Percentiles rank a stretch among this genome's conserved stretches.
phyloP scores from a whole-genome alignment of 23 tunicate species.

The Trididemnum clinides region DNA sequence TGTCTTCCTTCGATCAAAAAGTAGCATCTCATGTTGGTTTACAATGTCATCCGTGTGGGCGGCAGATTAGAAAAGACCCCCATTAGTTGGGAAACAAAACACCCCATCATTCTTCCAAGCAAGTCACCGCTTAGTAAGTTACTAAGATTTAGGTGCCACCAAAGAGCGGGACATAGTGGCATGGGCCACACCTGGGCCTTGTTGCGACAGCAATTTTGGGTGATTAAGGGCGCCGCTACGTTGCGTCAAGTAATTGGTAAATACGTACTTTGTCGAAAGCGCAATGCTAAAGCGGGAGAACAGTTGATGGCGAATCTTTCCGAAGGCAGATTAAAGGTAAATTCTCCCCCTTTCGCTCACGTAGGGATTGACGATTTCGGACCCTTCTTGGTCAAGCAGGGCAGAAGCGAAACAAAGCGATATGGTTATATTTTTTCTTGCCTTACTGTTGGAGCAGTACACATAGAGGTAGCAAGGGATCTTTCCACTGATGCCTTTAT shows the following conservation, averaged over 20 bases:
- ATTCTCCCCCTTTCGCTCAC: conserved; percentile 27
- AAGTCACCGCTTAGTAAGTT: too few species aligned
- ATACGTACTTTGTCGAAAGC: conserved; percentile 37
- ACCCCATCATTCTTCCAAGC: too few species aligned
- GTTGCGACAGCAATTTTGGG: conserved; percentile 53
- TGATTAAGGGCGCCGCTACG: conserved; percentile 32
- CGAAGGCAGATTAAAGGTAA: background rate
- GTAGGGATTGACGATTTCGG: conserved; percentile 49
- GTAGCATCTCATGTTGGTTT: too few species aligned
- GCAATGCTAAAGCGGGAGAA: conserved; percentile 16
- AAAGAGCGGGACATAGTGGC: conserved; percentile 23
- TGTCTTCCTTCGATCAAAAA: too few species aligned
- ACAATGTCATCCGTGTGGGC: too few species aligned
- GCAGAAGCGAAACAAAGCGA: conserved; percentile 40
- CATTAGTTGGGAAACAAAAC: too few species aligned
- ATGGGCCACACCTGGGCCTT: conserved; percentile 29
- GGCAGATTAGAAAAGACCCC: too few species aligned
- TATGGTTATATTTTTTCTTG: conserved; percentile 47
- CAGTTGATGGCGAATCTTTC: conserved; percentile 50
- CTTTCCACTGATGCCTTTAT: conserved; percentile 20
- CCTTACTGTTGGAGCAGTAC: conserved; percentile 35
- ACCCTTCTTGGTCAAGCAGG: conserved; percentile 20
- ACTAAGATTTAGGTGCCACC: conserved; percentile 14
- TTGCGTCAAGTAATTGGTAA: conserved; percentile 30
- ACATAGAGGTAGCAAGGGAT: background rate